These are phyloP conservation scores for Crocuta crocuta DNA, from an alignment of 2,113 vertebrate genomes.

Conservation along the genomic window DNA sequence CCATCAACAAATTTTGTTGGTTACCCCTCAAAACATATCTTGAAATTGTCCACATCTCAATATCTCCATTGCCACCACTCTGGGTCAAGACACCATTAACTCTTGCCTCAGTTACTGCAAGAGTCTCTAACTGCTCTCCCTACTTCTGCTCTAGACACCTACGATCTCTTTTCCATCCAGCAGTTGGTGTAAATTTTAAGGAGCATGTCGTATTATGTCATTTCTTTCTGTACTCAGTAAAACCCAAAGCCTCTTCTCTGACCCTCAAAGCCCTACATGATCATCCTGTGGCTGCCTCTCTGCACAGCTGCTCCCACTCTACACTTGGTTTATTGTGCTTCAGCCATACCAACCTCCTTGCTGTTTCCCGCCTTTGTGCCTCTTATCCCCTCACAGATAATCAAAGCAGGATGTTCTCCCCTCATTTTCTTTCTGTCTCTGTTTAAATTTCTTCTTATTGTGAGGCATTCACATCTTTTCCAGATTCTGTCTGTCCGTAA, in stretches of 20 bases:
- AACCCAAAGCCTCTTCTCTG: not conserved
- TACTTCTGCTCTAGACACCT: not conserved
- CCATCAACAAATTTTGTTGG: not conserved
- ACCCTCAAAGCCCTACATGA: not conserved
- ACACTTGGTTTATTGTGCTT: not conserved
- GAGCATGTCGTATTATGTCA: not conserved
- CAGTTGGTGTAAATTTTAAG: not conserved
- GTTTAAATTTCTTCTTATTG: not conserved
- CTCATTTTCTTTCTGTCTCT: not conserved
- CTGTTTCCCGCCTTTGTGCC: not conserved
- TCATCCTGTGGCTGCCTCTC: not conserved
- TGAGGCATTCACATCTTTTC: not conserved
- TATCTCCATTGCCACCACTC: not conserved
- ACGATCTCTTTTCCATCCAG: not conserved
- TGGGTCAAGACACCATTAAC: not conserved
- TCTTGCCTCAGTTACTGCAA: not conserved
- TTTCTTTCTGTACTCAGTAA: not conserved
- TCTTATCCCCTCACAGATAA: not conserved
- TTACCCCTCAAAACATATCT: not conserved
- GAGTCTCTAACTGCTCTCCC: not conserved
- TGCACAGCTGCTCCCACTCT: not conserved
- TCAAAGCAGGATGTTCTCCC: not conserved
- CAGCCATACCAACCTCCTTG: not conserved
- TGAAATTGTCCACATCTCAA: not conserved
- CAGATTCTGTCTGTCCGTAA: not conserved